These are phyloP conservation scores for Papilio polyxenes DNA, from an alignment of 1,140 invertebrate species.

Conservation along the genomic window DNA sequence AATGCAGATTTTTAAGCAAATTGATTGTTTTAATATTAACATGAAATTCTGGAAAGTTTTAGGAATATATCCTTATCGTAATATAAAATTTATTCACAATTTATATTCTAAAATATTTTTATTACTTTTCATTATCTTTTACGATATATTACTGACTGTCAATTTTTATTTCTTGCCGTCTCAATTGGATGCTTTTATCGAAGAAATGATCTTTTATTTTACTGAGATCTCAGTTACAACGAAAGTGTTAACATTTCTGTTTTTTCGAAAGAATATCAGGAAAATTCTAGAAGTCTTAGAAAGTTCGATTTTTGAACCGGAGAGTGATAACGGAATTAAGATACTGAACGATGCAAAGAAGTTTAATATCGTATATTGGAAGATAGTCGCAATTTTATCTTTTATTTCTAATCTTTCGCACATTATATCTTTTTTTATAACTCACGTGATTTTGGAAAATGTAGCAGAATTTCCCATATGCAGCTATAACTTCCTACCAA, in stretches of 20 bases:
- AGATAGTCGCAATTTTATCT: constrained; percentile 54
- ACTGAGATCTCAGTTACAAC: constrained; percentile 53
- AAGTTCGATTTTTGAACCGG: constrained; percentile 59
- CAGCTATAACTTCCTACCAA: constrained; percentile 62
- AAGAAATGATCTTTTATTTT: constrained; percentile 65
- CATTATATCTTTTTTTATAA: constrained; percentile 53
- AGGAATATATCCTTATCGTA: constrained; percentile 50
- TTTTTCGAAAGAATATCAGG: constrained; percentile 51
- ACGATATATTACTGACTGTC: constrained; percentile 49
- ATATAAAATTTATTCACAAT: constrained; percentile 46
- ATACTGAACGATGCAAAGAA: constrained; percentile 57
- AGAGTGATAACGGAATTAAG: constrained; percentile 47
- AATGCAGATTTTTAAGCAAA: constrained; percentile 43
- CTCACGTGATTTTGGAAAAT: constrained; percentile 50
- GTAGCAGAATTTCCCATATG: constrained; percentile 54
- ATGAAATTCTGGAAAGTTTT: constrained; percentile 57
- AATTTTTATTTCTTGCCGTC: constrained; percentile 61
- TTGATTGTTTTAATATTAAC: constrained; percentile 58
- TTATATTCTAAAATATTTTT: constrained; percentile 55
- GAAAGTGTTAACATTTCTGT: constrained; percentile 60
- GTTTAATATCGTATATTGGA: constrained; percentile 62
- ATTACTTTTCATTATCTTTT: constrained; percentile 49
- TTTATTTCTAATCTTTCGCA: constrained; percentile 54
- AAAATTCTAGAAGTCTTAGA: constrained; percentile 57
- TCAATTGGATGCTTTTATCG: constrained; percentile 58